phyloP scores from a whole-genome alignment of 2,113 vertebrate genomes.

The Passerina amoena region DNA sequence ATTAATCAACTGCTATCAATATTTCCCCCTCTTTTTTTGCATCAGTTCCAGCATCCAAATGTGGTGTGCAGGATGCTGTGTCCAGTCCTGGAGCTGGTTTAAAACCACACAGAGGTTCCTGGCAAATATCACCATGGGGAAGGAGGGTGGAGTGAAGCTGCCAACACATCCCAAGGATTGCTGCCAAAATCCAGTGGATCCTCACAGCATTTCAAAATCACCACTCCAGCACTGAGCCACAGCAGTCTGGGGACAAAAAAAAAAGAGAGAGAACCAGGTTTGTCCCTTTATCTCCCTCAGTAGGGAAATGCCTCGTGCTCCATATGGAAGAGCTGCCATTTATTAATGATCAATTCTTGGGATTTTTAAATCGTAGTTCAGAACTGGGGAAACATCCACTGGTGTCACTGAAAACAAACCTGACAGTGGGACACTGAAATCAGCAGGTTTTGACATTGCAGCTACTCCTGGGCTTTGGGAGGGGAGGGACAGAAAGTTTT shows the following conservation, averaged over 20 bases:
- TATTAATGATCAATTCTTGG: background rate
- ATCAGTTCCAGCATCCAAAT: background rate
- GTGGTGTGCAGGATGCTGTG: background rate
- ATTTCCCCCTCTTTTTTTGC: background rate
- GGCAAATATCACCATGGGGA: rapidly evolving
- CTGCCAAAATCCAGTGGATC: background rate
- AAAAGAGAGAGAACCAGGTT: background rate
- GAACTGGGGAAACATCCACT: background rate
- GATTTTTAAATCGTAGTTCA: background rate
- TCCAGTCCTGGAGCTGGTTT: background rate
- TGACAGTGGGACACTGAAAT: background rate
- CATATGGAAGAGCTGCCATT: background rate
- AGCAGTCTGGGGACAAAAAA: background rate
- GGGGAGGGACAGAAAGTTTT: rapidly evolving
- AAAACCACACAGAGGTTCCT: rapidly evolving
- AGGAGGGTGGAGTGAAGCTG: background rate
- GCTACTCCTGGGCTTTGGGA: background rate
- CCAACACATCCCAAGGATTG: rapidly evolving
- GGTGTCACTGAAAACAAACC: background rate
- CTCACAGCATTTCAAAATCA: background rate
- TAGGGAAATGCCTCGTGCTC: rapidly evolving
- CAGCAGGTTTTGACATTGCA: background rate
- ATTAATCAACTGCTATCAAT: background rate
- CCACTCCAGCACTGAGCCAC: background rate
- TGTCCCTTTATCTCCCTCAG: background rate